Evolutionary conservation across 1,140 invertebrate species (phyloP), one percentile per base, ranked within the genome.

Genomic region (Stegodyphus mimosarum): DNA sequence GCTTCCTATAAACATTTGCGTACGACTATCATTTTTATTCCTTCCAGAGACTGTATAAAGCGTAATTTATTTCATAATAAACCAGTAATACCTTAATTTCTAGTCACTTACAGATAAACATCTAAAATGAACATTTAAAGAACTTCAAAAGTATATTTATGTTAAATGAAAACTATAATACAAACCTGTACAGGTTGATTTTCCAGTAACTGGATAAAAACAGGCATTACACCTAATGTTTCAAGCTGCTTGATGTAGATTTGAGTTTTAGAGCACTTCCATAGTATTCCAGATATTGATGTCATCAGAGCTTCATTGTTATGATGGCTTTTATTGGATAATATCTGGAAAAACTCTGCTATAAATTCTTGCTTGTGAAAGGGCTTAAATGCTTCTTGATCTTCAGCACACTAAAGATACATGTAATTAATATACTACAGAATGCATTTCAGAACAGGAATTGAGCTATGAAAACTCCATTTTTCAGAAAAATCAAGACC

Each of bases 301-400:
- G 70, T 84, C 81, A 84, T 75, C 6, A 84, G 18, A 17, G 33
- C 48, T 69, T 84, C 81, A 70, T 84, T 76, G 13, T 75, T 66
- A 18, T 69, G 51, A 60, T 15, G 53, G 15, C 49, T 50, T 17
- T 17, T 49, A 15, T 71, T 69, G 1, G 15, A 67, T 0, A 84
- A 15, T 63, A 84, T 67, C 50, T 84, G 81, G 18, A 84, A 84
- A 49, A 84, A n/a, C 50, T 84, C 81, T n/a, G 72, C 10, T 3
- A 84, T 18, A 84, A 84, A 84, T 70, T 84, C 81, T 76, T 66
- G 72, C 69, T 76, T 75, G 17, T 84, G 63, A 48, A 84, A 76
- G 17, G 49, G 69, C 73, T 84, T 84, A 69, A 84, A 84, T n/a
- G 81, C 69, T 13, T 63, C 70, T 66, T 83, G 80, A 49, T 84